Conservation (phyloP, 2,797 vertebrate species). For the Alosa sapidissima region DNA sequence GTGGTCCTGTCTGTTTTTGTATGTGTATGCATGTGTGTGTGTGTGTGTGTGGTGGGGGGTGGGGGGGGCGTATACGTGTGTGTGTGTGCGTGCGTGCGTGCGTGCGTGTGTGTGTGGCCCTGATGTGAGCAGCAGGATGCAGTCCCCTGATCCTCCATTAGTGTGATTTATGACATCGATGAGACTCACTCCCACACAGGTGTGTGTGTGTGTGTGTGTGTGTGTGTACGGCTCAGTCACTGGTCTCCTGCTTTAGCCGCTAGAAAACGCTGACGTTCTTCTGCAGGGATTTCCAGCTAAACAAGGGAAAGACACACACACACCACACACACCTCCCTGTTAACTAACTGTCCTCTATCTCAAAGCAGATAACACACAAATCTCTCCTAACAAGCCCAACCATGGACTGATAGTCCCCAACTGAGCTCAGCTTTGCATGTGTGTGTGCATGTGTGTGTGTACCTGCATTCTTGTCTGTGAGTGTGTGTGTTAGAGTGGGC, state of each 20-base stretch:
- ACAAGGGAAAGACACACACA: not conserved
- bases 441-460: not conserved
- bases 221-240: constrained; percentile 17
- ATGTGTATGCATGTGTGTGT: not conserved
- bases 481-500: not conserved
- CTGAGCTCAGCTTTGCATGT: no score
- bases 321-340: not conserved
- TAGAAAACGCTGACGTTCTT: constrained; percentile 1
- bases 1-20: not conserved
- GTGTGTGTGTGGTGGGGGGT: not conserved
- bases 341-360: not conserved
- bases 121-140: constrained; percentile 46
- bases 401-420: no score
- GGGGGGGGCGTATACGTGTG: no score
- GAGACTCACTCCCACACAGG: constrained; percentile 47
- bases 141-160: constrained; percentile 57
- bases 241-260: not conserved
- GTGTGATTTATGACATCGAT: constrained; percentile 61
- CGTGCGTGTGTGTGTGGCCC: constrained; percentile 39
- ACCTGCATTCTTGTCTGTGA: not conserved
- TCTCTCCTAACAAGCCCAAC: not conserved
- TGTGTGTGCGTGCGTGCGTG: not conserved
- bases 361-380: not conserved
- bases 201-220: constrained; percentile 28
- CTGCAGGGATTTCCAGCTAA: not conserved